These are phyloP conservation scores for Paraescarpia echinospica DNA, from an alignment of 1,140 invertebrate species.

Conservation along the genomic window DNA sequence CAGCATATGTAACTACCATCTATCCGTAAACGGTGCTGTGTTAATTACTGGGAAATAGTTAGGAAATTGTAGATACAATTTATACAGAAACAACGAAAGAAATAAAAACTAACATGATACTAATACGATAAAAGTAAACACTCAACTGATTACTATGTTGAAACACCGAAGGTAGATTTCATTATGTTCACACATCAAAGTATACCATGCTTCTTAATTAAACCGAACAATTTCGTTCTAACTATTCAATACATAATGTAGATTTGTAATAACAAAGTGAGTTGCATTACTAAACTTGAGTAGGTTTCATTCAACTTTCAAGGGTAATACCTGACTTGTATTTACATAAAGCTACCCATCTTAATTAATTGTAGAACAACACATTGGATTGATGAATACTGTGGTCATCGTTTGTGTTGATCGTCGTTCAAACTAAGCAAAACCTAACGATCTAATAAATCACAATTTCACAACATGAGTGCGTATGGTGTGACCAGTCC, in stretches of 20 bases:
- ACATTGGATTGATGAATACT: not conserved
- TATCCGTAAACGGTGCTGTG: too few relatives aligned
- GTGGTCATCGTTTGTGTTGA: not conserved
- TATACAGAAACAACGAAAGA: not conserved
- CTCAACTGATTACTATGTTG: not conserved
- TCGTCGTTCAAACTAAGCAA: not conserved
- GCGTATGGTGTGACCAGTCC: not conserved
- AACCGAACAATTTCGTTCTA: not conserved
- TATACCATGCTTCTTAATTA: not conserved
- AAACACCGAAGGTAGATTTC: not conserved
- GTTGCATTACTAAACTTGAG: not conserved
- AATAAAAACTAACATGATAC: not conserved
- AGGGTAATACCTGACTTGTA: not conserved
- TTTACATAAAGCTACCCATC: not conserved
- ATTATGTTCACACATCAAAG: not conserved
- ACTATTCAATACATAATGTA: not conserved
- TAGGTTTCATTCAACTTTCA: not conserved
- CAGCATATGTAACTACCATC: too few relatives aligned
- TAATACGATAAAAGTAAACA: not conserved
- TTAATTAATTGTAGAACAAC: not conserved
- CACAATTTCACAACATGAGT: not conserved
- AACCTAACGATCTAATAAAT: not conserved
- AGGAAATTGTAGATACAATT: too few relatives aligned
- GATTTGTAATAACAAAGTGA: not conserved
- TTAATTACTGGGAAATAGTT: too few relatives aligned